Base-by-base conservation (phyloP, 2,888 invertebrate genomes). In the Xestobium rufovillosum region DNA sequence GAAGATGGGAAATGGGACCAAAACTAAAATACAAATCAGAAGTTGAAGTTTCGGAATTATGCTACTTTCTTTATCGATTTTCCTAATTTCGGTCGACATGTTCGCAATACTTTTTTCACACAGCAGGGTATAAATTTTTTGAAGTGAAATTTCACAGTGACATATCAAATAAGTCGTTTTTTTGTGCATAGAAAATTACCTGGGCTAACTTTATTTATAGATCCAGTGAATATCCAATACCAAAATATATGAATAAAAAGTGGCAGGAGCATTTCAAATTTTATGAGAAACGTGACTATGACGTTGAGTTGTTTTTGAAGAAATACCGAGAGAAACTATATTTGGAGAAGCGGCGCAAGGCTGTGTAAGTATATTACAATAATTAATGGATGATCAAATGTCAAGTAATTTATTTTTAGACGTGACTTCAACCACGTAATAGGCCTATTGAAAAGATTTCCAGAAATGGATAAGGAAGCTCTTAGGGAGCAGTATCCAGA, bases 401-500 rank as follows among this genome's bases (percentile, higher is more conserved):
- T 6, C 11, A n/a, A 27, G 6, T 27, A 9, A 23, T 23, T 23
- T 23, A 44, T 35, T 67, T 64, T 40, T 43, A 72, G 72, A 42
- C 68, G 80, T 44, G 69, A 79, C 33, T 75, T 72, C 41, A 78
- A 76, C 53, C 78, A 82, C 59, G 80, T 80, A 0, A 75, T 77
- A 61, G 75, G 77, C 44, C 60, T 86, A 36, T 53, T 90, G 14
- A 80, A 80, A 45, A 71, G 79, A 26, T 89, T 83, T 63, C 89
- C 89, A 1, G 71, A 89, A 56, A 65, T 85, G 61, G 82, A 86
- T 56, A 59, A 78, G 59, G 76, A 80, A 39, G 68, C 77, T 35
- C 55, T 91, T 13, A 76, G 79, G 57, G 68, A 75, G 41, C 73
- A 82, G 53, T 91, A 79, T 63, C 89, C 91, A 3, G 64, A 76